Percentiles rank a stretch among this genome's conserved stretches.
phyloP scores from a whole-genome alignment of 1,140 invertebrate species.

The Gonioctena quinquepunctata region DNA sequence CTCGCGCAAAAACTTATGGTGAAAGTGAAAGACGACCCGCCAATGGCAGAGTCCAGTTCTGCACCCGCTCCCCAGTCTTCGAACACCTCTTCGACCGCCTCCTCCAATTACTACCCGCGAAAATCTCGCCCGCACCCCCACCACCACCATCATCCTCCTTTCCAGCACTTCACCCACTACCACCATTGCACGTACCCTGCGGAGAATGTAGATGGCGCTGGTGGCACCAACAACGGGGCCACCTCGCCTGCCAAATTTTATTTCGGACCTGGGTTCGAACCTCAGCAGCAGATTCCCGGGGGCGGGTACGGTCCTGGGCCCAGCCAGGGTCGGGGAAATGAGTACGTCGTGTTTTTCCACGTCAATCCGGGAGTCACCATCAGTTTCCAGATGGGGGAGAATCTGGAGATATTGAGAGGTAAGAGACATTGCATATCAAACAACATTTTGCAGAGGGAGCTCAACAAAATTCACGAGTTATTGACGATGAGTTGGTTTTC shows the following conservation, averaged over 20 bases:
- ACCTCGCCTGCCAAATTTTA: constrained; percentile 56
- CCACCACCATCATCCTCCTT: constrained; percentile 42
- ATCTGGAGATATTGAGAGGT: constrained; percentile 69
- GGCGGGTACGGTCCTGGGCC: constrained; percentile 33
- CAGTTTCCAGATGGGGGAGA: constrained; percentile 68
- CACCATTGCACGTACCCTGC: constrained; percentile 55
- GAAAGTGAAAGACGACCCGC: constrained; percentile 52
- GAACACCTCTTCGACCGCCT: constrained; percentile 21
- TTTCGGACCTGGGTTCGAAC: constrained; percentile 60
- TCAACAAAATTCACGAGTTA: too few species aligned
- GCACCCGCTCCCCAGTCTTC: constrained; percentile 26
- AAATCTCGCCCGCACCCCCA: constrained; percentile 39
- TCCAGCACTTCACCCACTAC: constrained; percentile 51
- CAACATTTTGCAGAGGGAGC: too few species aligned
- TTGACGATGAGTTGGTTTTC: too few species aligned
- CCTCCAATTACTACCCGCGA: constrained; percentile 18
- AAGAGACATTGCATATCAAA: constrained; percentile 35
- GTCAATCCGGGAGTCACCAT: constrained; percentile 72
- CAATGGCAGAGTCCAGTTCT: constrained; percentile 43
- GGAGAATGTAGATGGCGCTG: constrained; percentile 26
- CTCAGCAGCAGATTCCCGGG: constrained; percentile 48
- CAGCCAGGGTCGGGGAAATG: constrained; percentile 44
- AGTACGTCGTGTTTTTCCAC: constrained; percentile 71
- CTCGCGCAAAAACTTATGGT: constrained; percentile 39
- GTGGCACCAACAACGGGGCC: constrained; percentile 27